A percentile compares a stretch with the other conserved stretches of the same genome.
phyloP scores from a whole-genome alignment of 1,140 invertebrate species.

The Drosophila sproati region DNA sequence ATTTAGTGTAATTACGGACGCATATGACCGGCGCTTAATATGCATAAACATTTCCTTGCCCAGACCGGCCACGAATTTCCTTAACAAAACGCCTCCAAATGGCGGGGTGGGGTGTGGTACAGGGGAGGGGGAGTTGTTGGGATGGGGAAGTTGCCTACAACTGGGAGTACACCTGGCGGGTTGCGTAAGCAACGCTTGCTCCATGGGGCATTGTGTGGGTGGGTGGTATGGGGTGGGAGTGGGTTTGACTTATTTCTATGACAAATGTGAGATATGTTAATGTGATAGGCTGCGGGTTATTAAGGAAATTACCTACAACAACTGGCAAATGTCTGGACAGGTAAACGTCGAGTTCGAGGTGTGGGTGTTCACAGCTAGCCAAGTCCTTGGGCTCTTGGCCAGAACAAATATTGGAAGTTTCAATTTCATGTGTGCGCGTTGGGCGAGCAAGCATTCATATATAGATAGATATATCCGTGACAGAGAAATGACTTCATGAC shows the following conservation, averaged over 20 bases:
- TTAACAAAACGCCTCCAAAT: constrained; percentile 72
- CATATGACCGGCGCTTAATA: constrained; percentile 61
- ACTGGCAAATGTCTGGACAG: constrained; percentile 13
- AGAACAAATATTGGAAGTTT: constrained; percentile 80
- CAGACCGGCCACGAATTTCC: constrained; percentile 36
- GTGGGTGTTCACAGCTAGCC: constrained; percentile 12
- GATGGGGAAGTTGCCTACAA: constrained; percentile 2
- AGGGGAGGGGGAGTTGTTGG: neutral
- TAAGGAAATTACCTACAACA: constrained; percentile 75
- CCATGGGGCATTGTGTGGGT: constrained; percentile 24
- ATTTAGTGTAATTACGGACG: constrained; percentile 76
- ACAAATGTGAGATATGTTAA: constrained; percentile 82
- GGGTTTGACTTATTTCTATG: constrained; percentile 73
- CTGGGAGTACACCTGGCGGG: constrained; percentile 42
- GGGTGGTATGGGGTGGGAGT: constrained; percentile 14
- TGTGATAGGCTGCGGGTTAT: constrained; percentile 76
- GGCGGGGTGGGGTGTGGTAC: neutral
- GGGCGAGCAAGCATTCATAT: constrained; percentile 50
- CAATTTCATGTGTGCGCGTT: constrained; percentile 61
- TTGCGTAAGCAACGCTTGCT: constrained; percentile 33
- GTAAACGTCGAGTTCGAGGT: neutral
- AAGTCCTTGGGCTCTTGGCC: constrained; percentile 59
- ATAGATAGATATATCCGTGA: constrained; percentile 22
- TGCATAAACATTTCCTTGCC: constrained; percentile 73
- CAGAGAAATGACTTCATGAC: constrained; percentile 78